Conservation (phyloP, 1,140 invertebrate genomes). For the Cotesia vestalis region DNA sequence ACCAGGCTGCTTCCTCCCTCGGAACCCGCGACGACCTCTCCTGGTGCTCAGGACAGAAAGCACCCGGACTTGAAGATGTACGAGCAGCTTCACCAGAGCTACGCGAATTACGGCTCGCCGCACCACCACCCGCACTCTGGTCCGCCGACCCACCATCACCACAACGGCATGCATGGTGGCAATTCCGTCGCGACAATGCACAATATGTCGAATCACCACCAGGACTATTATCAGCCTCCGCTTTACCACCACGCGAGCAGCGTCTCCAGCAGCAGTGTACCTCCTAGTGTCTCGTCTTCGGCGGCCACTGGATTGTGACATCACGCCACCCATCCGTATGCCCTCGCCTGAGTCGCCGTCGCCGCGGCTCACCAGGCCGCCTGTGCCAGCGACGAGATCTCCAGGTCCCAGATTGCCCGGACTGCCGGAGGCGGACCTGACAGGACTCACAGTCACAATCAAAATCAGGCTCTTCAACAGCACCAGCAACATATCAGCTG, state of each 20-base stretch:
- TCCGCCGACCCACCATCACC: constrained; percentile 57
- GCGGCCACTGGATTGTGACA: constrained; percentile 77
- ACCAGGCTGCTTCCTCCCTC: constrained; percentile 83
- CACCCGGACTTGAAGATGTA: constrained; percentile 80
- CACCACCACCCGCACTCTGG: constrained; percentile 58
- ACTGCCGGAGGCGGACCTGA: constrained; percentile 23
- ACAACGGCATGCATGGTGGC: constrained; percentile 70
- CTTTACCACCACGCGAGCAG: constrained; percentile 76
- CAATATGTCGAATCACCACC: constrained; percentile 71
- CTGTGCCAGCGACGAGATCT: constrained; percentile 22
- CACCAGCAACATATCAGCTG: constrained; percentile 39
- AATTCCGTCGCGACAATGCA: constrained; percentile 71
- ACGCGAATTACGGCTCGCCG: constrained; percentile 56
- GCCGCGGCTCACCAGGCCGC: constrained; percentile 50
- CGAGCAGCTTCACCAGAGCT: constrained; percentile 71
- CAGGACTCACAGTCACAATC: background rate
- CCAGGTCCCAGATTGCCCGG: constrained; percentile 5
- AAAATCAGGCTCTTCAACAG: constrained; percentile 28
- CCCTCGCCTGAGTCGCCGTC: constrained; percentile 71
- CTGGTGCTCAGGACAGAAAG: constrained; percentile 66
- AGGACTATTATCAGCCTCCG: constrained; percentile 83
- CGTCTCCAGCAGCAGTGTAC: constrained; percentile 63
- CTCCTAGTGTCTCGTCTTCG: constrained; percentile 61
- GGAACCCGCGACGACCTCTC: constrained; percentile 75
- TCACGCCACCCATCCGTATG: constrained; percentile 70